Evolutionary conservation across 2,113 vertebrate genomes (phyloP).

Genomic region (Eleginops maclovinus): DNA sequence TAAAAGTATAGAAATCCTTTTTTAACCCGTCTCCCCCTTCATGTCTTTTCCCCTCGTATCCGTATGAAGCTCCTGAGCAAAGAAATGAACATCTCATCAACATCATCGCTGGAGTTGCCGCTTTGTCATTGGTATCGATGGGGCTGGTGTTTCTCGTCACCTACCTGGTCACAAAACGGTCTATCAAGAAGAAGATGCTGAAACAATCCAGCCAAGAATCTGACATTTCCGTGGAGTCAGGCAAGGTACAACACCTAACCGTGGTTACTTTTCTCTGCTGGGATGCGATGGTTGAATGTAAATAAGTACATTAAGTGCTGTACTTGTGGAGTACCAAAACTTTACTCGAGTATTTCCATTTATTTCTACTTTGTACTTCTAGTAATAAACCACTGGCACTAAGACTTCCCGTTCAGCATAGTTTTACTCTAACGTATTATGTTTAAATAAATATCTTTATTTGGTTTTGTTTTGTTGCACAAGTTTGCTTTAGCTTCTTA

Average conservation of each 20-base stretch:
- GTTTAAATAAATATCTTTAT: too few species aligned
- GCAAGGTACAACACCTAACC: constrained; percentile 35
- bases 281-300: neutral
- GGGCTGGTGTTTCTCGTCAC: constrained; percentile 31
- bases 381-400: too few species aligned
- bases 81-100: fast-evolving
- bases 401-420: too few species aligned
- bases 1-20: neutral
- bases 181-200: constrained; percentile 26
- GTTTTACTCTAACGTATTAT: too few species aligned
- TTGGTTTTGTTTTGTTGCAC: too few species aligned
- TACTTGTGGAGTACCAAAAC: too few species aligned
- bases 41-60: constrained; percentile 10
- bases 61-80: fast-evolving
- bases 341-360: too few species aligned
- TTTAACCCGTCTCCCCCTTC: neutral
- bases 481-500: too few species aligned
- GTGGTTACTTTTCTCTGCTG: too few species aligned
- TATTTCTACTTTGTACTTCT: too few species aligned
- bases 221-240: neutral
- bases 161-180: constrained; percentile 40
- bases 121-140: neutral
- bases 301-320: neutral
- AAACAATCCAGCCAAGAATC: neutral
- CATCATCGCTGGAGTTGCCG: neutral